phyloP scores from a whole-genome alignment of 1,140 invertebrate species.

The Epicauta chinensis region DNA sequence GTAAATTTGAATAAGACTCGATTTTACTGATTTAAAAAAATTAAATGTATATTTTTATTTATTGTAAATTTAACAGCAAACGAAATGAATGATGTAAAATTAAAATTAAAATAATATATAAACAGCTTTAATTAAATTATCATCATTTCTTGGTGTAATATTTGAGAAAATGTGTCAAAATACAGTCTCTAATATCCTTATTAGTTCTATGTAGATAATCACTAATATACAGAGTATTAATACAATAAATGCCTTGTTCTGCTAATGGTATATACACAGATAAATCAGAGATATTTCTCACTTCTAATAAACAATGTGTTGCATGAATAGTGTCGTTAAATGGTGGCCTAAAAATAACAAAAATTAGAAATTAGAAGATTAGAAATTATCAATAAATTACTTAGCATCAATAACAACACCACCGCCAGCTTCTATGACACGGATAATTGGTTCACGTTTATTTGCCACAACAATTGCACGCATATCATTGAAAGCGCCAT shows the following conservation, averaged over 20 bases:
- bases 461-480: constrained; percentile 62
- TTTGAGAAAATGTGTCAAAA: constrained; percentile 20
- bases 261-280: constrained; percentile 29
- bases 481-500: constrained; percentile 62
- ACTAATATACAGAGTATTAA: constrained; percentile 35
- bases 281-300: constrained; percentile 25
- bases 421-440: constrained; percentile 66
- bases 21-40: too few species aligned
- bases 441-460: constrained; percentile 55
- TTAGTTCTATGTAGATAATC: constrained; percentile 27
- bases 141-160: constrained; percentile 12
- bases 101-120: too few species aligned
- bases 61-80: too few species aligned
- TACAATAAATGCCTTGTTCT: constrained; percentile 35
- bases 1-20: too few species aligned
- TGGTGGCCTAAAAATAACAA: constrained; percentile 30
- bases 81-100: too few species aligned
- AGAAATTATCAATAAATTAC: not conserved
- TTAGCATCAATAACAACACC: constrained; percentile 53
- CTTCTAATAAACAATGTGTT: constrained; percentile 37
- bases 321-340: constrained; percentile 32
- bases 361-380: constrained; percentile 3
- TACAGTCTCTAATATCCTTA: constrained; percentile 21
- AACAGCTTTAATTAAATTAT: too few species aligned
- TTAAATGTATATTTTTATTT: too few species aligned